These are phyloP conservation scores for Myrmecophaga tridactyla DNA, from an alignment of 2,113 vertebrate species.

Conservation along the genomic window DNA sequence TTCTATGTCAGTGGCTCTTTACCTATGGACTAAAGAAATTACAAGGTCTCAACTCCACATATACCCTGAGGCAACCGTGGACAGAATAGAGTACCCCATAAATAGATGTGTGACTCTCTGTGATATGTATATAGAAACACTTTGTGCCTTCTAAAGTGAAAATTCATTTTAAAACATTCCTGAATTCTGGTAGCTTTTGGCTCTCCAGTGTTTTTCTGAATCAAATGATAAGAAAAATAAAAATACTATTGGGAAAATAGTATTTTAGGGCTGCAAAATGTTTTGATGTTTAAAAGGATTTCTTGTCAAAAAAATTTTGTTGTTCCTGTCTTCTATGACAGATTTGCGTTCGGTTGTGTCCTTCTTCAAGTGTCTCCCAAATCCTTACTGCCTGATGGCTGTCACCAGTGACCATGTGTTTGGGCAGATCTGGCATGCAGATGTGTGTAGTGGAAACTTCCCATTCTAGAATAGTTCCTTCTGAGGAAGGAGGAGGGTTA, in stretches of 20 bases:
- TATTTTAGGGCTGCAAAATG: not conserved
- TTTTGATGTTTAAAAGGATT: not conserved
- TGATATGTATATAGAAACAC: not conserved
- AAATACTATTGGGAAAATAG: not conserved
- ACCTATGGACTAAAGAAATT: not conserved
- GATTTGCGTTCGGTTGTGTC: not conserved
- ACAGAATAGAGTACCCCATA: not conserved
- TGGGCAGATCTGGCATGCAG: constrained; percentile 51
- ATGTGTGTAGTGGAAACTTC: constrained; percentile 49
- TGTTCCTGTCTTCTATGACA: not conserved
- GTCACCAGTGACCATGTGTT: not conserved
- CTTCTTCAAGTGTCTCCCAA: not conserved
- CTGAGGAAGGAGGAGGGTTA: constrained; percentile 32
- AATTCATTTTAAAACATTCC: not conserved
- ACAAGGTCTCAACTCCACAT: not conserved
- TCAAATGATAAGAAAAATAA: constrained; percentile 29
- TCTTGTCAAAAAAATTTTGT: not conserved
- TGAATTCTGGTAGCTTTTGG: not conserved
- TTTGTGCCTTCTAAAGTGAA: not conserved
- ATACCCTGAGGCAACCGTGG: not conserved
- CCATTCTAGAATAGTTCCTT: constrained; percentile 48
- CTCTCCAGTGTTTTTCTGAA: not conserved
- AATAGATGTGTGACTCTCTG: not conserved
- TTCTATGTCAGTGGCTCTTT: not conserved
- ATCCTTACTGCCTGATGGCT: not conserved